A percentile compares a stretch with the other conserved stretches of the same genome.
Conservation (phyloP, 1,140 invertebrate genomes). For the Oryzaephilus surinamensis region DNA sequence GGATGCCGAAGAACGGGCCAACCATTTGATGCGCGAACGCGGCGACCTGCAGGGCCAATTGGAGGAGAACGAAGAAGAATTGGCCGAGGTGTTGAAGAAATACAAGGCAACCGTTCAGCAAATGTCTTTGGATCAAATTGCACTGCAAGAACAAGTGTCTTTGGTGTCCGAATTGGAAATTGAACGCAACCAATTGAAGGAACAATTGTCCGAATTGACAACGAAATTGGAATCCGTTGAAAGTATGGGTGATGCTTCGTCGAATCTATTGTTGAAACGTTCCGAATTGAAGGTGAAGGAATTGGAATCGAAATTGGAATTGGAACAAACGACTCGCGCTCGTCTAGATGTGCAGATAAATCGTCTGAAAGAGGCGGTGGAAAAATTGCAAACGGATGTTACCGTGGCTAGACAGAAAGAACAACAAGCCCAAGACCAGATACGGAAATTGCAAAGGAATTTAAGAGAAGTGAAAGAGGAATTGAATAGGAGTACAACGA, state of each 20-base stretch:
- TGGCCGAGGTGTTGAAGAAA: conserved; percentile 82
- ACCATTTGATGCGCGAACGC: conserved; percentile 62
- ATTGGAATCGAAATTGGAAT: conserved; percentile 77
- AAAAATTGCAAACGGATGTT: conserved; percentile 66
- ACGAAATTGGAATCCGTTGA: conserved; percentile 68
- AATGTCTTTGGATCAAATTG: conserved; percentile 71
- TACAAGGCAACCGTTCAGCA: conserved; percentile 81
- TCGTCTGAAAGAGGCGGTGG: conserved; percentile 72
- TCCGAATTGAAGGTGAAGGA: conserved; percentile 77
- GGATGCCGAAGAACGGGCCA: conserved; percentile 73
- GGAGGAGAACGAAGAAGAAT: conserved; percentile 86
- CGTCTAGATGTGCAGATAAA: conserved; percentile 75
- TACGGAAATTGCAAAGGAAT: conserved; percentile 59
- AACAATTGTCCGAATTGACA: conserved; percentile 65
- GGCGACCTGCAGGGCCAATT: conserved; percentile 70
- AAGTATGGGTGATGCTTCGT: conserved; percentile 64
- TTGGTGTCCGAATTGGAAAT: conserved; percentile 68
- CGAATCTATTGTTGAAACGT: conserved; percentile 57
- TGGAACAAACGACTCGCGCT: conserved; percentile 75
- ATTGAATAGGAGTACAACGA: conserved; percentile 47
- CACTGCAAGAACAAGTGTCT: conserved; percentile 67
- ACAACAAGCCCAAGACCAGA: conserved; percentile 61
- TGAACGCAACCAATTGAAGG: conserved; percentile 63
- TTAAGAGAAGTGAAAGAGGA: conserved; percentile 51
- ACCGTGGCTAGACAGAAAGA: conserved; percentile 59